These are phyloP conservation scores for Hippasteria phrygiana DNA, from an alignment of 53 echinoderm and acorn worm genomes.

Conservation along the genomic window DNA sequence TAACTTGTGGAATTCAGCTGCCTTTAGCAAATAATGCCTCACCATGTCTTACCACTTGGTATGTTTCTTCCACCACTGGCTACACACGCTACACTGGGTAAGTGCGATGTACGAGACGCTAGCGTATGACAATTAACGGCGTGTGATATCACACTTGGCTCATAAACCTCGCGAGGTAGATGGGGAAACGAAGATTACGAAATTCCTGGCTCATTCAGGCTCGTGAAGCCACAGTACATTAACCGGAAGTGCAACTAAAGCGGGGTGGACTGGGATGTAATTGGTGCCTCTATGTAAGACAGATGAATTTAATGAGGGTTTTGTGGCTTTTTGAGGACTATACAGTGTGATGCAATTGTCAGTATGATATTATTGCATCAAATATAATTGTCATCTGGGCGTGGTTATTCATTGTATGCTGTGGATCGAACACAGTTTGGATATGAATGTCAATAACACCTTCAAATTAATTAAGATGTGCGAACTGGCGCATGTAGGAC, in stretches of 20 bases:
- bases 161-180: neutral
- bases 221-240: neutral
- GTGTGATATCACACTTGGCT: neutral
- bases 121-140: neutral
- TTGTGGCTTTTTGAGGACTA: no score
- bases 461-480: neutral
- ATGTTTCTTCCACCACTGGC: neutral
- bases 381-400: neutral
- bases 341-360: neutral
- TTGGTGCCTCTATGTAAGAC: neutral
- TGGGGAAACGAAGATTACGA: neutral
- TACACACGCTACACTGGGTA: neutral
- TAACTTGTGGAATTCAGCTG: neutral
- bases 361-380: neutral
- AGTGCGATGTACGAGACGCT: neutral
- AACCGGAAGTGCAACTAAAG: neutral
- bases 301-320: neutral
- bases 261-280: neutral
- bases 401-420: neutral
- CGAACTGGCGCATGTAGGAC: neutral
- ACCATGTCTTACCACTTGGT: neutral
- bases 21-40: neutral
- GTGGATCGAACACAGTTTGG: neutral
- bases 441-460: neutral
- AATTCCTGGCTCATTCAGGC: neutral